A percentile compares a stretch with the other conserved stretches of the same genome.
phyloP scores from a whole-genome alignment of 1,140 invertebrate genomes.

The Venturia canescens region DNA sequence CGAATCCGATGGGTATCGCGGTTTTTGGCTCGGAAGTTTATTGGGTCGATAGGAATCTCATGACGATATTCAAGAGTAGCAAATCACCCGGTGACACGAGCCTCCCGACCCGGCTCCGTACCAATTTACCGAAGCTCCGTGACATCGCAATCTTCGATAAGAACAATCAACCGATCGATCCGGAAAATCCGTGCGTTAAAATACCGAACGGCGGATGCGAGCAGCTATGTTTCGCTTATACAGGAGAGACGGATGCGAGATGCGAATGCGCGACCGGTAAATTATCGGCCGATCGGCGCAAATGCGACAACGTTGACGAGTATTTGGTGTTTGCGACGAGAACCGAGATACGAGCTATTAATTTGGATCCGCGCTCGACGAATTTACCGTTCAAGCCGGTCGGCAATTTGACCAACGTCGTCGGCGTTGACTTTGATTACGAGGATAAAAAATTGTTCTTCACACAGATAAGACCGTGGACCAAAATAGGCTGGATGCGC shows the following conservation, averaged over 20 bases:
- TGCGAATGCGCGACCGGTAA: constrained; percentile 96
- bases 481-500: constrained; percentile 89
- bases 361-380: constrained; percentile 88
- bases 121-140: constrained; percentile 88
- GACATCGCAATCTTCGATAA: constrained; percentile 95
- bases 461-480: constrained; percentile 94
- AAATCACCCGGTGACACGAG: constrained; percentile 86
- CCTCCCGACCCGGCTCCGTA: constrained; percentile 84
- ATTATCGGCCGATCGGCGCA: constrained; percentile 79
- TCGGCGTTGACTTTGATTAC: constrained; percentile 97
- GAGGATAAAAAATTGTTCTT: constrained; percentile 91
- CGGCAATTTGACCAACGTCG: constrained; percentile 95
- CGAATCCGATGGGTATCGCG: constrained; percentile 96
- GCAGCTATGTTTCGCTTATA: constrained; percentile 96
- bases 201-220: constrained; percentile 91
- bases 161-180: constrained; percentile 89
- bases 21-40: constrained; percentile 91
- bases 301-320: constrained; percentile 90
- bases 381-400: constrained; percentile 91
- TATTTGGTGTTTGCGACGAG: constrained; percentile 94
- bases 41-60: constrained; percentile 97
- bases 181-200: constrained; percentile 86
- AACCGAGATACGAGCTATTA: constrained; percentile 92
- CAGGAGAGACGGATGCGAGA: constrained; percentile 76
- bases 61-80: constrained; percentile 90